phyloP scores from a whole-genome alignment of 1,140 invertebrate genomes.

The Brachionus paranguensis region DNA sequence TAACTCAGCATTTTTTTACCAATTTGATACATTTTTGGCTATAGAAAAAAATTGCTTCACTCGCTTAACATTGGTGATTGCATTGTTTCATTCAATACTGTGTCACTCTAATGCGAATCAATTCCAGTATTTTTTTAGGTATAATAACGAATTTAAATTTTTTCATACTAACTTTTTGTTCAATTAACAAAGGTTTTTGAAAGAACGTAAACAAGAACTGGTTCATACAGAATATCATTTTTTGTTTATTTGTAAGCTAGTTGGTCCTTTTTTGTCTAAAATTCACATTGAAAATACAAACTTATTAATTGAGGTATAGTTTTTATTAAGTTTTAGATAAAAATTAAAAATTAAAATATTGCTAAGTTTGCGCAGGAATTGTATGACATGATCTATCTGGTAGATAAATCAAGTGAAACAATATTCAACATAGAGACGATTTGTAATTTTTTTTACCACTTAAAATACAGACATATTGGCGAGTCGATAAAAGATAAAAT shows the following conservation, averaged over 20 bases:
- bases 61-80: background rate
- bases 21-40: constrained; percentile 18
- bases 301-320: constrained; percentile 24
- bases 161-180: no score
- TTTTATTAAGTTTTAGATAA: background rate
- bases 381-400: constrained; percentile 38
- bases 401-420: background rate
- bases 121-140: constrained; percentile 31
- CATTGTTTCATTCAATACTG: constrained; percentile 31
- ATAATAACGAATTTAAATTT: background rate
- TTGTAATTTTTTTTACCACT: constrained; percentile 39
- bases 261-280: constrained; percentile 32
- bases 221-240: constrained; percentile 32
- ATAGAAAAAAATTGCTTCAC: constrained; percentile 12
- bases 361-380: background rate
- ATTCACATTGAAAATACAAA: constrained; percentile 37
- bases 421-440: constrained; percentile 26
- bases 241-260: constrained; percentile 32
- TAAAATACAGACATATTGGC: constrained; percentile 38
- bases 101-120: constrained; percentile 18
- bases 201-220: constrained; percentile 19
- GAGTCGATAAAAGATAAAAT: constrained; percentile 39
- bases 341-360: background rate
- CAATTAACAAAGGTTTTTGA: background rate
- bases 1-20: background rate